Evolutionary conservation across 92 coral and sea anemone species (phyloP), one percentile per base, ranked within the genome.

Genomic region (Virgularia gustaviana): DNA sequence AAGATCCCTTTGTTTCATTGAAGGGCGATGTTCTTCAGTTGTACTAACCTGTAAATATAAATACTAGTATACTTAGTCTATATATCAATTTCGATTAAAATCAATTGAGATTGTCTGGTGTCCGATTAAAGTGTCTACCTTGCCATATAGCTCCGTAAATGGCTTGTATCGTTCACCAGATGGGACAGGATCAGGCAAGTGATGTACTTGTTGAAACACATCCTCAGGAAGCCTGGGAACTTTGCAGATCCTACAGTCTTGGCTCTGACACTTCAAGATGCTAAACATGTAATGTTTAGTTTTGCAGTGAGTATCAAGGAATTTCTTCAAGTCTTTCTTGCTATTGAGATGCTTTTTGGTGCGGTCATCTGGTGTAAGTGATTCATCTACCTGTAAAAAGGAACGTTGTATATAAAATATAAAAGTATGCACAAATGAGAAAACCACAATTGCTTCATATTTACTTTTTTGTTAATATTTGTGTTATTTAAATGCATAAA

Each of bases 181-280:
- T 63, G 81, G 81, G 38, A 76, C 74, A 33, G 81, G 81, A 42
- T 76, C 75, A 15, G 65, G 81, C 63, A 76, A 36, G 81, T 52
- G 81, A 39, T 65, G 65, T 4, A 65, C 65, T 30, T 54, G 41
- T 72, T 57, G 6, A 33, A 57, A 73, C 2, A 73, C 35, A 57
- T 58, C 70, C 39, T 54, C 55, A 19, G 79, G 79, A 28, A 73
- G 79, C 55, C 56, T 39, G 15, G 79, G 70, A 20, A 43, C 18
- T 43, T 75, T 59, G 71, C 71, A 75, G 79, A 75, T 42, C 5
- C 19, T 36, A 75, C 79, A 75, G n/a, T 29, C 35, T 58, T 32
- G 31, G 37, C 11, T 42, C 16, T 49, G 32, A 75, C 71, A 61
- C 71, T 75, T 75, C 43, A 22, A 20, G 73, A 75, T 60, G 54